Evolutionary conservation across 1,140 invertebrate species (phyloP), one percentile per base, ranked within the genome.

Genomic region (Drosophila mayri): DNA sequence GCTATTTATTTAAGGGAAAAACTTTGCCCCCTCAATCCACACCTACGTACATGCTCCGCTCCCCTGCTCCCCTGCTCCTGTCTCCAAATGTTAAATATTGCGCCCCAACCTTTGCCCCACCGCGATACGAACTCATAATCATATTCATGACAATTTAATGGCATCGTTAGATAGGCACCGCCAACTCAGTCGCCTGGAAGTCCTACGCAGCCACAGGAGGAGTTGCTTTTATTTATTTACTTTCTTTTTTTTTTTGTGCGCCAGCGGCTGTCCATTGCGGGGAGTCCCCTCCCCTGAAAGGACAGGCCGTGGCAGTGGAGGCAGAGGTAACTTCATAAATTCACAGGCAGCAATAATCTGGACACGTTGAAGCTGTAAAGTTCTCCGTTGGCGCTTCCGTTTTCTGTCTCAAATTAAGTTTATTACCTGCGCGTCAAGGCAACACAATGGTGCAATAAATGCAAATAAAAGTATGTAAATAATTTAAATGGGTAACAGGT

Each of bases 71-170:
- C 4, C 44, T 25, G 25, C 3, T 5, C 7, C 12, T 9, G 7
- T 12, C n/a, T 3, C 11, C 8, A 14, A 28, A 32, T 20, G 50
- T 72, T 52, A 75, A 72, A 73, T 73, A 75, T 58, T 71, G 43
- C 14, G 14, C 14, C 8, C 28, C 44, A 63, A 75, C 72, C 72
- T 73, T 63, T 49, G 38, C 32, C 54, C 20, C 49, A 5, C n/a
- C 18, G 28, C 30, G 12, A 38, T 28, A 40, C 38, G 46, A 30
- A 22, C 50, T 37, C 77, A 71, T 85, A 85, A 86, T 86, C 82
- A 86, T 81, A 86, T 86, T 86, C 82, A 86, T 81, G 82, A 86
- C 82, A 86, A 86, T 75, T 67, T 86, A 86, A 86, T 86, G 82
- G 74, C 82, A 81, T 86, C 82, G 82, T 86, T 85, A 86, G 59